Evolutionary conservation across 1,140 invertebrate species (phyloP), one percentile per base, ranked within the genome.

Genomic region (Formica exsecta): DNA sequence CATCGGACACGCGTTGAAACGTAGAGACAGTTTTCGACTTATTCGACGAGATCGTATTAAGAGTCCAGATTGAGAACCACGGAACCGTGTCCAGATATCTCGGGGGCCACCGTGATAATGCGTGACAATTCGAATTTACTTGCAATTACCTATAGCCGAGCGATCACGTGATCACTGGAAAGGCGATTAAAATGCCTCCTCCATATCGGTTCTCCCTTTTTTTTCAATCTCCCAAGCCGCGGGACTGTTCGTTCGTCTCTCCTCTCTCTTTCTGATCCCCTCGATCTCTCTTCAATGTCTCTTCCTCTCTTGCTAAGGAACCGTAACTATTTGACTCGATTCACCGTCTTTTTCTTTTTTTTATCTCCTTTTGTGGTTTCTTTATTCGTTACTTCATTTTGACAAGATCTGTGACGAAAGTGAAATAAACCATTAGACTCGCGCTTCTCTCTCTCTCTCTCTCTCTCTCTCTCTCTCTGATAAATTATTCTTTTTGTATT

Each of bases 61-160:
- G 32, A 11, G 2, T 25, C 13, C 13, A 22, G 44, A 32, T 65
- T 87, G 89, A 87, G 89, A 87, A 59, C 73, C 86, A 32, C 81
- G 79, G 86, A 13, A 65, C 29, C 61, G 32, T 54, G 70, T 81
- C 64, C 59, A 86, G 73, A 51, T 57, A 54, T 66, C 88, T 87
- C 79, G 57, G 22, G 25, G 73, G 85, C 79, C 65, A 85, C 88
- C 90, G 87, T 92, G 92, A 92, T 93, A 92, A 91, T 88, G 92
- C 92, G 92, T 93, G 92, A 93, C 92, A 92, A 92, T 92, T 89
- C 90, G 92, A 91, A 93, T 93, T 93, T 92, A 89, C 91, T 92
- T 87, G 92, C 92, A 92, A 93, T 93, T 90, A 92, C 91, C 86
- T 86, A 76, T 87, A 87, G 86, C 51, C 85, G 79, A 76, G 81